A percentile compares a stretch with the other conserved stretches of the same genome.
These are phyloP conservation scores for Triplophysa yarkandensis DNA, from an alignment of 2,797 vertebrate genomes.

Conservation along the genomic window DNA sequence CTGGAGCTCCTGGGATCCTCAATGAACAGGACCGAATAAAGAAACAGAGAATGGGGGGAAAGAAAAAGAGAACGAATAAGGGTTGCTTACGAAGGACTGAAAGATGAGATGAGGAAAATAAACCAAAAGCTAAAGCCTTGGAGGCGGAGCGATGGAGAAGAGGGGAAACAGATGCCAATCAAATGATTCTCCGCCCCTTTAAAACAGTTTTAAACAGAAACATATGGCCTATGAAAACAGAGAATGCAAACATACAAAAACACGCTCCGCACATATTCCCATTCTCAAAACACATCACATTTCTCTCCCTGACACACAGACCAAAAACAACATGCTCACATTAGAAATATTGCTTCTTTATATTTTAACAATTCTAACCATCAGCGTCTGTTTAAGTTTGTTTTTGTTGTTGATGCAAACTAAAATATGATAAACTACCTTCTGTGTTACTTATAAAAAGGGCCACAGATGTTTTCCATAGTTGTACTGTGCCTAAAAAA, in stretches of 20 bases:
- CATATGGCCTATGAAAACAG: conserved; percentile 82
- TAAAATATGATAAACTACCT: background rate
- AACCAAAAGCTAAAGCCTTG: conserved; percentile 76
- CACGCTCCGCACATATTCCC: conserved; percentile 6
- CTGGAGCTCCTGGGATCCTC: background rate
- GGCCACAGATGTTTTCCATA: background rate
- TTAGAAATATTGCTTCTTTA: background rate
- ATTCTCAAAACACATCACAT: background rate
- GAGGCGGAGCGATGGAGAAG: conserved; percentile 20
- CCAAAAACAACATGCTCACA: conserved; percentile 4
- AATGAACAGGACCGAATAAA: conserved; percentile 24
- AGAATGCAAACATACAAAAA: conserved; percentile 22
- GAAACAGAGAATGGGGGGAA: conserved; percentile 48
- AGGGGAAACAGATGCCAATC: conserved; percentile 93
- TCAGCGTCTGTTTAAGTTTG: background rate
- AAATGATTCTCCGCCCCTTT: conserved; percentile 82
- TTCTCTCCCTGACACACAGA: background rate
- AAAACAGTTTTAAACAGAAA: conserved; percentile 96
- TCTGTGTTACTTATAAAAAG: background rate
- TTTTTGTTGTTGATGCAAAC: background rate
- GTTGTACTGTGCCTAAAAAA: background rate
- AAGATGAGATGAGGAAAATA: conserved; percentile 76
- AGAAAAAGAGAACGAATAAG: conserved; percentile 54
- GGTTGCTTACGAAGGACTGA: conserved; percentile 29
- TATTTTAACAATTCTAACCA: background rate